Evolutionary conservation across 2,888 invertebrate species (phyloP).

Genomic region (Coenonympha arcania): DNA sequence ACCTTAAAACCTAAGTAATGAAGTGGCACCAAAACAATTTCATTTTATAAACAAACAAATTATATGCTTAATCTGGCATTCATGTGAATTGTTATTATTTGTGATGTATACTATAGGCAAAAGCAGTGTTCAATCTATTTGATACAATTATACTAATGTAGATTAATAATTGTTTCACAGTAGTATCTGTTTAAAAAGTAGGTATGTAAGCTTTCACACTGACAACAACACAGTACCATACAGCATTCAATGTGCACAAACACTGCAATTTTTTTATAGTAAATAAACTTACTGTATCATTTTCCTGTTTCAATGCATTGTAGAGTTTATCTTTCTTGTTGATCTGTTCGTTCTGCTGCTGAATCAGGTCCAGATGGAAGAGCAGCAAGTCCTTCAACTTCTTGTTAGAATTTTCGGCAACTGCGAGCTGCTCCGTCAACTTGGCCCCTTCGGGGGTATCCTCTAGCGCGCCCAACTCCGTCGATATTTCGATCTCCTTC

Average conservation of each 20-base stretch:
- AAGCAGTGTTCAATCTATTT: too few relatives aligned
- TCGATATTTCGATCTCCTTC: conserved; percentile 57
- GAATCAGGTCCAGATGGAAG: conserved; percentile 89
- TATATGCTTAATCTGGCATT: too few relatives aligned
- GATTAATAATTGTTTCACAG: too few relatives aligned
- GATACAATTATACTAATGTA: too few relatives aligned
- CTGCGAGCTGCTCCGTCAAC: conserved; percentile 54
- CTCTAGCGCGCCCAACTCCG: conserved; percentile 47
- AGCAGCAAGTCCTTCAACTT: conserved; percentile 84
- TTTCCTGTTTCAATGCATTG: conserved; percentile 81
- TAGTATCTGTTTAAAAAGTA: too few relatives aligned
- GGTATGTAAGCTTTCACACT: neutral
- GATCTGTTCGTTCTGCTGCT: conserved; percentile 90
- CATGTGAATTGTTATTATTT: too few relatives aligned
- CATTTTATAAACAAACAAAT: too few relatives aligned
- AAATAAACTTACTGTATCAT: conserved; percentile 79
- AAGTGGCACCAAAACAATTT: too few relatives aligned
- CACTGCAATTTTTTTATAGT: conserved; percentile 9
- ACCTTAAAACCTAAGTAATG: too few relatives aligned
- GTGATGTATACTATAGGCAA: too few relatives aligned
- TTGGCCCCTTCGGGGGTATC: conserved; percentile 41
- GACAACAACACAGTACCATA: conserved; percentile 9
- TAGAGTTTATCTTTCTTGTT: conserved; percentile 85
- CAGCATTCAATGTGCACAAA: conserved; percentile 14
- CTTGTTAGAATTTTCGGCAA: conserved; percentile 73